phyloP scores from a whole-genome alignment of 1,140 invertebrate genomes.

The Cheumatopsyche charites region DNA sequence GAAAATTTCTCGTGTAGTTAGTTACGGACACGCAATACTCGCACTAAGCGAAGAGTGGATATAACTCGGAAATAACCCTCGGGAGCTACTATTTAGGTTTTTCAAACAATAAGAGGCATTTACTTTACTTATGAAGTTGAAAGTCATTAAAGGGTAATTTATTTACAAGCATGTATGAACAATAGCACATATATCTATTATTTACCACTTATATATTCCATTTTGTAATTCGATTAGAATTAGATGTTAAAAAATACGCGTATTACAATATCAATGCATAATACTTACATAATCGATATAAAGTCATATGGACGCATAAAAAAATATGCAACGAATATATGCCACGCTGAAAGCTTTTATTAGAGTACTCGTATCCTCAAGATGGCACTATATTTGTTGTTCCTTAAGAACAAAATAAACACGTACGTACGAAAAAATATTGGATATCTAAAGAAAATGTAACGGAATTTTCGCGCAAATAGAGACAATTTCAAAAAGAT shows the following conservation, averaged over 20 bases:
- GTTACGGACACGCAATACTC: conserved; percentile 11
- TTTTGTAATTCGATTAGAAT: not conserved
- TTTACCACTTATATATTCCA: too few species aligned
- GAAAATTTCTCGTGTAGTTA: not conserved
- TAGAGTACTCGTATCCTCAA: conserved; percentile 3
- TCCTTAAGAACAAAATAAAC: conserved; percentile 25
- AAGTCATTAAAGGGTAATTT: conserved; percentile 20
- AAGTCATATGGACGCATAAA: not conserved
- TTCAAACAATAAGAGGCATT: conserved; percentile 13
- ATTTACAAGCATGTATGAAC: not conserved
- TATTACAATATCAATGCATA: too few species aligned
- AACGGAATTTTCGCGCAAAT: not conserved
- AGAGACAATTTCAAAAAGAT: not conserved
- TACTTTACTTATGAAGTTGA: not conserved
- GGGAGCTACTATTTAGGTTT: conserved; percentile 11
- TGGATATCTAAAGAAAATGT: not conserved
- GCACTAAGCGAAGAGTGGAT: conserved; percentile 10
- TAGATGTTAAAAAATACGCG: too few species aligned
- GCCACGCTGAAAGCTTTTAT: conserved; percentile 15
- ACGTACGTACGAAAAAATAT: conserved; percentile 5
- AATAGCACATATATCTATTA: too few species aligned
- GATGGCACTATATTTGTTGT: conserved; percentile 21
- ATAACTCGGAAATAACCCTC: conserved; percentile 16
- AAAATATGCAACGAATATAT: conserved; percentile 2
- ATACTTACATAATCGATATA: too few species aligned